Evolutionary conservation across 2,797 vertebrate genomes (phyloP).

Genomic region (Columba guinea): DNA sequence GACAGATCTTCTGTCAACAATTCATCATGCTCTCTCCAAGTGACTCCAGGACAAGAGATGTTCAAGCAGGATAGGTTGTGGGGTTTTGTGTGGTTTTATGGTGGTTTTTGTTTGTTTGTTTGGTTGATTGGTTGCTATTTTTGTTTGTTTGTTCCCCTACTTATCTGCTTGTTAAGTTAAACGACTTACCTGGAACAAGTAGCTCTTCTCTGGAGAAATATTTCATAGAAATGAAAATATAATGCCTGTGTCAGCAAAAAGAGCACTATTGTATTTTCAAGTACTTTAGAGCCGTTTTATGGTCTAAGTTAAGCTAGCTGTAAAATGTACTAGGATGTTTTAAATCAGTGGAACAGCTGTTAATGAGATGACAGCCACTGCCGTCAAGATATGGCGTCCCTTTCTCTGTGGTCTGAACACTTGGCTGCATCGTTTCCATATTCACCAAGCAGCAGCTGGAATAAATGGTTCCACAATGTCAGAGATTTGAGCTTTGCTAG

Average conservation of each 20-base stretch:
- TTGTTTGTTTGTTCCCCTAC: neutral
- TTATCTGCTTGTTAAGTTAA: neutral
- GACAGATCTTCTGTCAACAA: neutral
- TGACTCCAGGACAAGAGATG: neutral
- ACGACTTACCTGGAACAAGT: conserved; percentile 26
- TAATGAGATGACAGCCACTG: neutral
- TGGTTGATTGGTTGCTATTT: neutral
- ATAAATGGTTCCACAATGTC: neutral
- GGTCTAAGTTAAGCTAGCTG: neutral
- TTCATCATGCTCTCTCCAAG: rapidly evolving
- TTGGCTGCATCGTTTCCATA: neutral
- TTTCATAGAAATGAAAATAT: neutral
- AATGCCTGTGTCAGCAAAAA: neutral
- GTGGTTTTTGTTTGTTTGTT: too few species aligned
- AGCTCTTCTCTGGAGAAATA: neutral
- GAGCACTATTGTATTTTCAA: neutral
- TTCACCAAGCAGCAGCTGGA: neutral
- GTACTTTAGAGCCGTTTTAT: neutral
- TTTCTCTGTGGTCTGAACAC: neutral
- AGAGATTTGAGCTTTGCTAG: neutral
- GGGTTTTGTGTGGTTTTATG: too few species aligned
- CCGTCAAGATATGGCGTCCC: rapidly evolving
- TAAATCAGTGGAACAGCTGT: neutral
- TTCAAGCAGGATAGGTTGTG: neutral
- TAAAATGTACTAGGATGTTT: neutral